Base-by-base conservation (phyloP, 2,797 vertebrate species). In the Chrysolophus pictus region DNA sequence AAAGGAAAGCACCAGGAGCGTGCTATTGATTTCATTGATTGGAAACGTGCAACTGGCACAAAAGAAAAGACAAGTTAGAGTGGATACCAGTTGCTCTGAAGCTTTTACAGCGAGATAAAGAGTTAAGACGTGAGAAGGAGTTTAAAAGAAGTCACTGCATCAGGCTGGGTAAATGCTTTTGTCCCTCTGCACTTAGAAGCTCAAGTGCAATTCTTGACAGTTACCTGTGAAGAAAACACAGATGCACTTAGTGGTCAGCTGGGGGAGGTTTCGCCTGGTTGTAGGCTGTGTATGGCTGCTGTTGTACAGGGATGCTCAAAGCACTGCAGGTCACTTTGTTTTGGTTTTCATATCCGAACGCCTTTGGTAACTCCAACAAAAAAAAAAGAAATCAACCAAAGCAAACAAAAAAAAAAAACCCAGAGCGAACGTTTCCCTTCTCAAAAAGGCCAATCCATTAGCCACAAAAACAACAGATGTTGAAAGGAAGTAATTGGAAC, bases 401-500 rank as follows among this genome's bases (percentile, higher is more conserved):
- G 13, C 37, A 41, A 39, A 35, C 33, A 13, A 23, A 69, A 74
- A 91, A 59, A 22, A 67, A 77, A 91, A 59, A 8, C 17, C 11
- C 80, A 78, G 67, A 33, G 85, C 58, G 62, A 89, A 77, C 9
- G 64, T 87, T 75, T 74, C 28, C 37, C n/a, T 84, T 60, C 74
- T 77, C 44, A 5, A 28, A 84, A 74, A 90, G 49, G 88, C 85
- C 69, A 78, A 4, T 70, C 41, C 2, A 2, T 74, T 76, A 67
- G 68, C 94, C 73, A 76, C 56, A 68, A 90, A 87, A 84, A 33
- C 87, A 92, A 44, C 74, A 92, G 86, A 71, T 73, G 72, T 87
- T 88, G 89, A 91, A 95, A 96, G 74, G 88, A 75, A 87, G 82
- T 67, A 3, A 67, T 86, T 65, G 39, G 23, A 80, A 71, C 55